Conservation (phyloP, 2,797 vertebrate species). For the Orestias chungarensis region DNA sequence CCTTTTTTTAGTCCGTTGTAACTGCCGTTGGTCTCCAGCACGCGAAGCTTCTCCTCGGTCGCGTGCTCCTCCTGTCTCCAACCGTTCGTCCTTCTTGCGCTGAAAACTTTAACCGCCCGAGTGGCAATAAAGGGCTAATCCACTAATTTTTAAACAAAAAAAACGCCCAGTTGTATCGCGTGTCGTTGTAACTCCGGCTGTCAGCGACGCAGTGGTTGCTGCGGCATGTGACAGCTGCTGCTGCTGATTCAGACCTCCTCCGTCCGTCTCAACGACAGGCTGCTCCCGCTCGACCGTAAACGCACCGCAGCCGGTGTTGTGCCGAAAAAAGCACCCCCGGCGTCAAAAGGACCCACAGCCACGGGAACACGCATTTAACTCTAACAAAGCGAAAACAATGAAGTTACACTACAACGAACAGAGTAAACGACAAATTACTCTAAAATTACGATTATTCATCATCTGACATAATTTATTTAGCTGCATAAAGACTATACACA, state of each 20-base stretch:
- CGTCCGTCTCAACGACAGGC: slow-evolving; percentile 44
- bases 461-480: too few species aligned
- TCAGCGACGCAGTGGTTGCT: slow-evolving; percentile 15
- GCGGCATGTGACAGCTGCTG: slow-evolving; percentile 69
- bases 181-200: too few species aligned
- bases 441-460: too few species aligned
- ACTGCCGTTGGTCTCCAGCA: neutral
- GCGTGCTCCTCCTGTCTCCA: slow-evolving; percentile 23
- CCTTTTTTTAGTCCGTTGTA: neutral
- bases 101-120: slow-evolving; percentile 28
- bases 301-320: too few species aligned
- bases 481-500: too few species aligned
- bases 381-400: too few species aligned
- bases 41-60: slow-evolving; percentile 20
- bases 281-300: slow-evolving; percentile 53
- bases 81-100: slow-evolving; percentile 3
- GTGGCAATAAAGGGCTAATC: neutral
- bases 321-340: too few species aligned
- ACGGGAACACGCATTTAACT: too few species aligned
- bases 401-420: too few species aligned
- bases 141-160: neutral
- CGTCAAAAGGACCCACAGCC: too few species aligned
- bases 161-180: slow-evolving; percentile 14
- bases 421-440: too few species aligned
- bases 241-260: slow-evolving; percentile 7